Conservation (phyloP, 2,888 invertebrate genomes). For the Argyra leucocephala region DNA sequence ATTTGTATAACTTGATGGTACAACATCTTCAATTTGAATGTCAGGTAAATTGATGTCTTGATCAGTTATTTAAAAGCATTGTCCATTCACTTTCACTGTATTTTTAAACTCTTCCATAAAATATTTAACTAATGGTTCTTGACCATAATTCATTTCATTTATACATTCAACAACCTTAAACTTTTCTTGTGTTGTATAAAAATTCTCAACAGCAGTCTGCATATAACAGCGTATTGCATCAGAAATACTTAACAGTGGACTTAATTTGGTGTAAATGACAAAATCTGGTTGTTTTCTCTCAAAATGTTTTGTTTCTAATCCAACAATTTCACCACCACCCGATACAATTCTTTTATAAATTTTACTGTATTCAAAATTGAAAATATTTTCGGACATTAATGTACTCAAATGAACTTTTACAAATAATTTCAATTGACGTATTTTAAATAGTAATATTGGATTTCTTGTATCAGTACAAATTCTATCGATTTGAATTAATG, state of each 20-base stretch:
- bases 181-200: constrained; percentile 46
- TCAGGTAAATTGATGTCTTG: constrained; percentile 31
- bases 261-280: constrained; percentile 57
- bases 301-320: constrained; percentile 48
- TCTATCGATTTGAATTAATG: constrained; percentile 70
- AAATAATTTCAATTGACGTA: constrained; percentile 57
- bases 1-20: constrained; percentile 35
- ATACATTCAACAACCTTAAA: constrained; percentile 50
- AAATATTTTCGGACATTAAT: constrained; percentile 31
- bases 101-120: constrained; percentile 52
- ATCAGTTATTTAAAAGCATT: constrained; percentile 45
- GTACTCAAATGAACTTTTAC: constrained; percentile 49
- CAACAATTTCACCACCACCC: constrained; percentile 65
- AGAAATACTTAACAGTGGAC: constrained; percentile 27
- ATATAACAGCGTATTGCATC: constrained; percentile 50
- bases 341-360: constrained; percentile 41
- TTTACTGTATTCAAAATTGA: constrained; percentile 25
- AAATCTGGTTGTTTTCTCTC: constrained; percentile 17
- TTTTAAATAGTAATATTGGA: constrained; percentile 62
- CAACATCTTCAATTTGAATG: constrained; percentile 51
- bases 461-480: constrained; percentile 56
- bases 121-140: constrained; percentile 46
- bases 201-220: constrained; percentile 62
- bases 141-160: constrained; percentile 39
- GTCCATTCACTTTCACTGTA: constrained; percentile 55